Evolutionary conservation across 2,888 invertebrate genomes (phyloP), one percentile per base, ranked within the genome.

Genomic region (Shargacucullia verbasci): DNA sequence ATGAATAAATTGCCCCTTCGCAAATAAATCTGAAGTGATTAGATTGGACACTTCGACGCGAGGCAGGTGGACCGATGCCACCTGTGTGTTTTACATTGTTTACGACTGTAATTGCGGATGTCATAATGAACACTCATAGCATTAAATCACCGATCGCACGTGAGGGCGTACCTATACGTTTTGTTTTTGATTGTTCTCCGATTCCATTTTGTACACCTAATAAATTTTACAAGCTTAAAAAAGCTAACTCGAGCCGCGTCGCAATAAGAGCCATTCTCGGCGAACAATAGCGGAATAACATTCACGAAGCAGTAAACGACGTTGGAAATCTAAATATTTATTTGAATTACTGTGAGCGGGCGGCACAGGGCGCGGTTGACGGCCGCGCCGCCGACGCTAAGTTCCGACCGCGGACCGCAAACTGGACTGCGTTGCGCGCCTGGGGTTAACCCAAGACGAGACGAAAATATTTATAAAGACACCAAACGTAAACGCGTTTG

Each of bases 1-100:
- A 92, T 92, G 92, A 92, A 92, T 92, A 91, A 89, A 90, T 91
- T 89, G 84, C 81, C 85, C 84, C 82, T 81, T 80, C 76, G 80
- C 78, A 81, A 81, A 80, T 73, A 89, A 90, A 89, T 89, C 87
- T 89, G 84, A 83, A 86, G 89, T 87, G 88, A 91, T 92, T 91
- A 91, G 89, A 81, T 83, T 82, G 81, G 83, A 88, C 85, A 87
- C 84, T 85, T 73, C 78, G 81, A 82, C 81, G 60, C 57, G 73
- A 64, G 71, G 81, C 90, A 91, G 90, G 88, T 90, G 91, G 66
- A 72, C 41, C 27, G 57, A 15, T 34, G n/a, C 56, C 84, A 83
- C 82, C 83, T 82, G 84, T 73, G 54, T 54, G 56, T 59, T 64
- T 69, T 47, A 47, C 40, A 56, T 60, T 70, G 57, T 70, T 63